A percentile compares a stretch with the other conserved stretches of the same genome.
These are phyloP conservation scores for Nothoprocta perdicaria DNA, from an alignment of 2,113 vertebrate genomes.

Conservation along the genomic window DNA sequence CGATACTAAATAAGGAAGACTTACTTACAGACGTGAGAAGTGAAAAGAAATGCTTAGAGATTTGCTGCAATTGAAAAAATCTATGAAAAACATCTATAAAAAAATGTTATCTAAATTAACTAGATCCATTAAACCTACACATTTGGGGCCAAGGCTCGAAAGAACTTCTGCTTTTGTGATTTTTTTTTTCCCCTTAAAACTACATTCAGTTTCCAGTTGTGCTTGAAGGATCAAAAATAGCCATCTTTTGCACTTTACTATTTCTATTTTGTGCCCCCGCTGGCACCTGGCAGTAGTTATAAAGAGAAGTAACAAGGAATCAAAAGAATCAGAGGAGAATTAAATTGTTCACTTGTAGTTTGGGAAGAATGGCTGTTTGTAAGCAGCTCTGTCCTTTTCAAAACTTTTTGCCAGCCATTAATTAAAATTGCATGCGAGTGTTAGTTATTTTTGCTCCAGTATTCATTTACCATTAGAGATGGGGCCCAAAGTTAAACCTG, in stretches of 20 bases:
- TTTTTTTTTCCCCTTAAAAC: not conserved
- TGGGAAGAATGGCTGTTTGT: not conserved
- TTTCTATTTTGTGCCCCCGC: constrained; percentile 23
- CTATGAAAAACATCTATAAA: not conserved
- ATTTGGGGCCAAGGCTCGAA: not conserved
- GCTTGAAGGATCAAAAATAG: constrained; percentile 23
- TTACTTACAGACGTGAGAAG: not conserved
- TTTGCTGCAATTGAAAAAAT: not conserved
- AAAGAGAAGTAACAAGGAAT: constrained; percentile 21
- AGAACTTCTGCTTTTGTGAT: not conserved
- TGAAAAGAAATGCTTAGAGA: not conserved
- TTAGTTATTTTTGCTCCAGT: not conserved
- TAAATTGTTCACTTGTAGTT: constrained; percentile 7
- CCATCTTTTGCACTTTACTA: not conserved
- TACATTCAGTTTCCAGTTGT: constrained; percentile 13
- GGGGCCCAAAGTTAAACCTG: not conserved
- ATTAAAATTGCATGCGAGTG: not conserved
- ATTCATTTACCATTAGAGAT: not conserved
- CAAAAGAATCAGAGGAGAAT: constrained; percentile 1
- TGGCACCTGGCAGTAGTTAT: constrained; percentile 31
- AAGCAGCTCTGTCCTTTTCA: not conserved
- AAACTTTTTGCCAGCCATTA: not conserved
- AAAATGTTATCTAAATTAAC: not conserved
- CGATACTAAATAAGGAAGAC: not conserved
- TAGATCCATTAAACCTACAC: not conserved